Conservation (phyloP, 2,113 vertebrate species). For the Sardina pilchardus region DNA sequence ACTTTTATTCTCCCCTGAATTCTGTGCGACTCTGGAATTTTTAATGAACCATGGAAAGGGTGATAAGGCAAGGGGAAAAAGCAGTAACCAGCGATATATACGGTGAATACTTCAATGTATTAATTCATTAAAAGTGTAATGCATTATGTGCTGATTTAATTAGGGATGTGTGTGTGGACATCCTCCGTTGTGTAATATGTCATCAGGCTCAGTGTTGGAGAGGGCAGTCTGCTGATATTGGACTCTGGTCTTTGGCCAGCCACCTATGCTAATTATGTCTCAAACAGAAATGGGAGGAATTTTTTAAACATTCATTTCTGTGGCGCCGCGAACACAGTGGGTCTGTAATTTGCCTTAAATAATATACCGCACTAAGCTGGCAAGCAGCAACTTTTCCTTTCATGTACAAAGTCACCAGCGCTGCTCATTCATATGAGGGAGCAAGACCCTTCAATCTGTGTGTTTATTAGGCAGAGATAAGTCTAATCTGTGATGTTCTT, state of each 20-base stretch:
- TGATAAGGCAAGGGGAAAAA: neutral
- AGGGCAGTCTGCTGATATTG: neutral
- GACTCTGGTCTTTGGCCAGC: neutral
- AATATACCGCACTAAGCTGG: neutral
- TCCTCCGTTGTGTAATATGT: neutral
- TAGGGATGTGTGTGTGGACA: neutral
- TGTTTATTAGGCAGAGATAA: conserved; percentile 12
- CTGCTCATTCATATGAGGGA: neutral
- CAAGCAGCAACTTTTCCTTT: neutral
- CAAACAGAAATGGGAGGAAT: neutral
- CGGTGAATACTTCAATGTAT: neutral
- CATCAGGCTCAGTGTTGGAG: neutral
- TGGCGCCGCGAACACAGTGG: neutral
- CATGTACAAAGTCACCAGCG: conserved; percentile 7
- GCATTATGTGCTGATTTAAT: neutral
- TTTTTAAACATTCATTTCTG: neutral
- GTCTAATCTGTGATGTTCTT: conserved; percentile 7
- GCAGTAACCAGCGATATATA: neutral
- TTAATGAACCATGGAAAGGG: conserved; percentile 5
- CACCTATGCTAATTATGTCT: neutral
- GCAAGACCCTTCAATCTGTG: neutral
- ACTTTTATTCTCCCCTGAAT: conserved; percentile 17
- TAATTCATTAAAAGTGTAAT: neutral
- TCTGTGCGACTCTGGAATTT: neutral
- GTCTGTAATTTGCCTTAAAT: neutral